Conservation (phyloP, 2,797 vertebrate genomes). For the Lophotriccus pileatus region DNA sequence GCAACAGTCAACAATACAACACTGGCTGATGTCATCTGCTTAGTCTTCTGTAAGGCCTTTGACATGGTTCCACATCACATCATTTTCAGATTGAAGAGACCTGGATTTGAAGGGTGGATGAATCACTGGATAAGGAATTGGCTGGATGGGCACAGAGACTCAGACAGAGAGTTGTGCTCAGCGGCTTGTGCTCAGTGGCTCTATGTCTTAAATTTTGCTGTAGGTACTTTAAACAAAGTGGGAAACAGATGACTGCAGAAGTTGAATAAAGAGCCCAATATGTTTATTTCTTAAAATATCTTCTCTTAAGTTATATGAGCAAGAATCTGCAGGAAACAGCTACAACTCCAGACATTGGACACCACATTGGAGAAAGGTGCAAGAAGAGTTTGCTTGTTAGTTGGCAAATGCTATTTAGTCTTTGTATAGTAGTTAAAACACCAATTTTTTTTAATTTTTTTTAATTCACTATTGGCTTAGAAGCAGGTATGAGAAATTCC, state of each 20-base stretch:
- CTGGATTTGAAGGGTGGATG: not conserved
- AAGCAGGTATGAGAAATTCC: not conserved
- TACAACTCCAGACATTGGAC: not conserved
- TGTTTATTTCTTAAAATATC: not conserved
- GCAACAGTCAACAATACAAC: not conserved
- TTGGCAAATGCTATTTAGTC: not conserved
- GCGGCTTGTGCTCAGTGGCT: not conserved
- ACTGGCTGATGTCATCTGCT: not conserved
- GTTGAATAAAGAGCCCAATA: not conserved
- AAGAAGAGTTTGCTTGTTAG: not conserved
- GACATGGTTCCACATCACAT: not conserved
- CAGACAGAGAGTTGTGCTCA: not conserved
- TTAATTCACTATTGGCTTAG: no score
- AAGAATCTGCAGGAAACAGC: not conserved
- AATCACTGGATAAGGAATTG: not conserved
- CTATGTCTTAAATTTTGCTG: not conserved
- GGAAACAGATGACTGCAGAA: not conserved
- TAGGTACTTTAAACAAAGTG: not conserved
- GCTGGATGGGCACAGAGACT: not conserved
- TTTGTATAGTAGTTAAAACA: not conserved
- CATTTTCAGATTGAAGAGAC: not conserved
- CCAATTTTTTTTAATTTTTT: no score
- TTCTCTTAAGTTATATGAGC: not conserved
- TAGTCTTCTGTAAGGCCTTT: not conserved
- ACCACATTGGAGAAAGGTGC: not conserved